Conservation (phyloP, 2,113 vertebrate genomes). For the Phrynocephalus versicolor region DNA sequence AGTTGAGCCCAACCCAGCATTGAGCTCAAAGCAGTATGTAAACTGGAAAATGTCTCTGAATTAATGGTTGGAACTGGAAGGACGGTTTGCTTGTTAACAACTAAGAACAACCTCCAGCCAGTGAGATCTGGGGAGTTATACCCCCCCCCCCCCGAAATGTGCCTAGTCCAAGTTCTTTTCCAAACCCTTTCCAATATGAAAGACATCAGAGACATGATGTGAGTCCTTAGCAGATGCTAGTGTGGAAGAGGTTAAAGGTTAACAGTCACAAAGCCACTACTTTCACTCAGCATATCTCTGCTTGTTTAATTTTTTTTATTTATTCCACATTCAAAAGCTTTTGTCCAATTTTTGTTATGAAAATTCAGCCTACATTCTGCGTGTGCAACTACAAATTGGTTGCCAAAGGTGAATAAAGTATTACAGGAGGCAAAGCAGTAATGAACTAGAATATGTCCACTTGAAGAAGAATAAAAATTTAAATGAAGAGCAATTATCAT, state of each 20-base stretch:
- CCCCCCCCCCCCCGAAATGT: no score
- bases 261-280: neutral
- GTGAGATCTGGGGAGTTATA: no score
- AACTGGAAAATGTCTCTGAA: neutral
- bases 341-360: neutral
- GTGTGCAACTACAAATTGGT: neutral
- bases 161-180: no score
- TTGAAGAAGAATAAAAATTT: conserved; percentile 8
- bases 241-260: neutral
- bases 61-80: neutral
- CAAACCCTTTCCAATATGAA: no score
- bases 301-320: neutral
- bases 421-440: conserved; percentile 17
- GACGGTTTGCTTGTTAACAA: no score
- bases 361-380: neutral
- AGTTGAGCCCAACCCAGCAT: no score
- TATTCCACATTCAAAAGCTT: neutral
- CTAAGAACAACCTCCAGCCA: no score
- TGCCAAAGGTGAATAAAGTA: neutral
- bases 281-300: neutral
- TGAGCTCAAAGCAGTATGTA: no score
- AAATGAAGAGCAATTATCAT: neutral
- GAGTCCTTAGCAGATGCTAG: neutral
- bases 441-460: conserved; percentile 26
- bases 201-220: neutral